Conservation (phyloP, 2,888 invertebrate species). For the Hypselothyrea guttata region DNA sequence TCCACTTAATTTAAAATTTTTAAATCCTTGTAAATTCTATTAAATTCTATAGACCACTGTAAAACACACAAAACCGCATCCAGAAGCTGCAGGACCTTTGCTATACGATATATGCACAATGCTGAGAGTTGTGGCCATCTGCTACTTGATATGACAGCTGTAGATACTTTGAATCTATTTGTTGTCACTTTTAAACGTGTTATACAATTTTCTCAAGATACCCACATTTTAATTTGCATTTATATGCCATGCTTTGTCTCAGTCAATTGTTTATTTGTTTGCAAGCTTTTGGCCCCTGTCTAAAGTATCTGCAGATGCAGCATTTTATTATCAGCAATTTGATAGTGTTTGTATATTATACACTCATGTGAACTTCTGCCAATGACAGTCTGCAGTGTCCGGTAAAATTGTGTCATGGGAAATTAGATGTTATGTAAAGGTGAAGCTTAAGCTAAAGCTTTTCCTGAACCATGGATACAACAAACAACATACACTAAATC, state of each 20-base stretch:
- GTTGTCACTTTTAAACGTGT: conserved; percentile 63
- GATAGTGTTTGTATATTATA: conserved; percentile 10
- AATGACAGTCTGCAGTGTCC: conserved; percentile 60
- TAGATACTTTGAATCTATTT: conserved; percentile 61
- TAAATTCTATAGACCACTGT: conserved; percentile 62
- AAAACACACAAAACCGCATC: conserved; percentile 61
- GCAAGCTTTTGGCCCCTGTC: conserved; percentile 57
- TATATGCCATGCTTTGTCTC: conserved; percentile 51
- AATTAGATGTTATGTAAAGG: conserved; percentile 55
- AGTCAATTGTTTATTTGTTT: conserved; percentile 61
- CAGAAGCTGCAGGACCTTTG: conserved; percentile 2
- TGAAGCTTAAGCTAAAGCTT: conserved; percentile 42
- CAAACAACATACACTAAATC: too few relatives aligned
- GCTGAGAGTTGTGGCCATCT: conserved; percentile 21
- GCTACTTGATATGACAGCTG: conserved; percentile 59
- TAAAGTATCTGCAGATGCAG: conserved; percentile 60
- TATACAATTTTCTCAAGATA: conserved; percentile 52
- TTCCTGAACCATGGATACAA: too few relatives aligned
- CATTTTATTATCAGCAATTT: conserved; percentile 66
- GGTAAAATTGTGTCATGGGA: conserved; percentile 63
- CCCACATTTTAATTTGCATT: conserved; percentile 35
- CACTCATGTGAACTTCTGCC: conserved; percentile 34
- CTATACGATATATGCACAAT: not conserved
- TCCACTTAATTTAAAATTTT: conserved; percentile 66
- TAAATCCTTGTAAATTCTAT: conserved; percentile 53